phyloP scores from a whole-genome alignment of 2,113 vertebrate species.

The Psophia crepitans region DNA sequence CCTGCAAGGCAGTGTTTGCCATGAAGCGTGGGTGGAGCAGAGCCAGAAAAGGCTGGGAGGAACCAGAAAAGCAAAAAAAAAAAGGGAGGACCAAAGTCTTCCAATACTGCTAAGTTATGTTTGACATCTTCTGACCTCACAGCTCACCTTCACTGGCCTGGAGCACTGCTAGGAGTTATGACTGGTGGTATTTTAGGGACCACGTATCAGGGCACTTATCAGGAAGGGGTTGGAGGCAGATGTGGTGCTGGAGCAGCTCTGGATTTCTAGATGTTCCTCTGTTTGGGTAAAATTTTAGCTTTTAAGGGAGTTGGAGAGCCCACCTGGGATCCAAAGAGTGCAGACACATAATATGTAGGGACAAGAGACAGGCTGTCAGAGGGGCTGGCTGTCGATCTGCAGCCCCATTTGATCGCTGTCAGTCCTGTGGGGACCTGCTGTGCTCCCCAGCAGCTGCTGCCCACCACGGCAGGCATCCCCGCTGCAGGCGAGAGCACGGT shows the following conservation, averaged over 20 bases:
- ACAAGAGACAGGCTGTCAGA: not conserved
- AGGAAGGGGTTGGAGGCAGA: not conserved
- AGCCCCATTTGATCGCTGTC: not conserved
- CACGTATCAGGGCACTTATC: not conserved
- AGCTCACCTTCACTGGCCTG: not conserved
- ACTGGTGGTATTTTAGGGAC: not conserved
- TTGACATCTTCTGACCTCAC: not conserved
- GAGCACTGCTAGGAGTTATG: not conserved
- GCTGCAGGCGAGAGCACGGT: not conserved
- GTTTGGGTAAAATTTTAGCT: not conserved
- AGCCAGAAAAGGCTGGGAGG: not conserved
- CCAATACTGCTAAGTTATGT: not conserved
- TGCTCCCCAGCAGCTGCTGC: not conserved
- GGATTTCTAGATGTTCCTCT: not conserved
- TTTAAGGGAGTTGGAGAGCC: not conserved
- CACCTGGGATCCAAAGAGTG: not conserved
- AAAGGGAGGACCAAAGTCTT: not conserved
- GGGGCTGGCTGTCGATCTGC: not conserved
- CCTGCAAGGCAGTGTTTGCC: not conserved
- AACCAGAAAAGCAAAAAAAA: not conserved
- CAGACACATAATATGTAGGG: not conserved
- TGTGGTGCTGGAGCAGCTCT: not conserved
- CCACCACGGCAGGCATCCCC: not conserved
- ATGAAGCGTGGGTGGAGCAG: not conserved
- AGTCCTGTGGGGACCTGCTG: fast-evolving